These are phyloP conservation scores for Otus sunia DNA, from an alignment of 2,113 vertebrate species.

Conservation along the genomic window DNA sequence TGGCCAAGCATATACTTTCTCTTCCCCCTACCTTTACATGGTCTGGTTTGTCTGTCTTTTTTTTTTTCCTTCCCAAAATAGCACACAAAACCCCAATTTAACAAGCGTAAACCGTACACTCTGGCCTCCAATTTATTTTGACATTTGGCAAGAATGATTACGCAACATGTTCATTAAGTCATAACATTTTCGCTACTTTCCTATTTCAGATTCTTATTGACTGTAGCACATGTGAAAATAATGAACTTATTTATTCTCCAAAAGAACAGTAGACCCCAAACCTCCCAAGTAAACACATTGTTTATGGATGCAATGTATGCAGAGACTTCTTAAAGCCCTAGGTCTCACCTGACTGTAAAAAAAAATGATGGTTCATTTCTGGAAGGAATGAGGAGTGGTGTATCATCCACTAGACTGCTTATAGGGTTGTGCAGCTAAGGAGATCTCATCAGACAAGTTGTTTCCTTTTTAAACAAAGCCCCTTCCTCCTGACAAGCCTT, in stretches of 20 bases:
- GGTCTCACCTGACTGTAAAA: not conserved
- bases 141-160: slow-evolving; percentile 62
- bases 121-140: slow-evolving; percentile 62
- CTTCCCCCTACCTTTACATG: not conserved
- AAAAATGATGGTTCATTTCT: not conserved
- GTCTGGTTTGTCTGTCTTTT: not conserved
- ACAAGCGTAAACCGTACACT: slow-evolving; percentile 32
- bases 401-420: not conserved
- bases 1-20: not conserved
- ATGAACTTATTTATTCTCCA: slow-evolving; percentile 29
- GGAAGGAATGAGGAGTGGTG: not conserved
- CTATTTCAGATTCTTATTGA: slow-evolving; percentile 47
- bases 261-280: slow-evolving; percentile 8
- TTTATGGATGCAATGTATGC: not conserved
- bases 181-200: slow-evolving; percentile 43
- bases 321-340: not conserved
- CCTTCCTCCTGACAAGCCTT: slow-evolving; percentile 30
- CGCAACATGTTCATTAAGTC: slow-evolving; percentile 38
- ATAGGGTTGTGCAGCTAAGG: not conserved
- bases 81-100: slow-evolving; percentile 20
- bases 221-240: slow-evolving; percentile 45
- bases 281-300: not conserved
- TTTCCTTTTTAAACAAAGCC: slow-evolving; percentile 50
- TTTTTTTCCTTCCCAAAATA: slow-evolving; percentile 7
- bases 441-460: slow-evolving; percentile 18